phyloP scores from a whole-genome alignment of 2,113 vertebrate genomes.

The Trachemys scripta region DNA sequence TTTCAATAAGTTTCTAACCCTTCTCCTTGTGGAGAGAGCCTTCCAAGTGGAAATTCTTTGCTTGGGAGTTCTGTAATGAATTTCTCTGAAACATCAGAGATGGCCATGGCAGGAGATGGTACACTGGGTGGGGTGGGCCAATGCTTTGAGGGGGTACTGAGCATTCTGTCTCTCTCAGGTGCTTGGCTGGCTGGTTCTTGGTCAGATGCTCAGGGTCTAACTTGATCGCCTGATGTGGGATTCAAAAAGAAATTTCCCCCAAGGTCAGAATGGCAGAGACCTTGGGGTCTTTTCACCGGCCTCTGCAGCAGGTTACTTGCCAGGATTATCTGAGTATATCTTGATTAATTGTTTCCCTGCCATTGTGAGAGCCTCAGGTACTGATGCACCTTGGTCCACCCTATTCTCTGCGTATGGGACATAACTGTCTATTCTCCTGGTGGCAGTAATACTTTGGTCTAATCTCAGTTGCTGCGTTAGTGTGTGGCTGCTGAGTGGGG shows the following conservation, averaged over 20 bases:
- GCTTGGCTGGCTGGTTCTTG: neutral
- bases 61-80: neutral
- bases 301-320: neutral
- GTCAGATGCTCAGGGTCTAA: neutral
- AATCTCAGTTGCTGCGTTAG: neutral
- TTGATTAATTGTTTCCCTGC: neutral
- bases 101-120: neutral
- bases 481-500: neutral
- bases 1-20: neutral
- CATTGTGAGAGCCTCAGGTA: neutral
- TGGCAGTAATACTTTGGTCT: neutral
- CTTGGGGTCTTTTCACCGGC: too few species aligned
- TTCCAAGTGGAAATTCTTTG: neutral
- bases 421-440: neutral
- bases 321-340: neutral
- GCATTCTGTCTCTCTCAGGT: neutral
- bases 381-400: neutral
- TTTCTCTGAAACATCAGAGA: neutral
- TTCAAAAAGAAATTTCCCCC: neutral
- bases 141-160: neutral
- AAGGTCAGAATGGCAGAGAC: too few species aligned
- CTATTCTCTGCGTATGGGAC: too few species aligned
- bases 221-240: neutral
- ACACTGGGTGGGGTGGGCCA: neutral
- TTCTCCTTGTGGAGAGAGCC: neutral